Conservation (phyloP, 2,888 invertebrate species). For the Nephrotoma guestfalica region DNA sequence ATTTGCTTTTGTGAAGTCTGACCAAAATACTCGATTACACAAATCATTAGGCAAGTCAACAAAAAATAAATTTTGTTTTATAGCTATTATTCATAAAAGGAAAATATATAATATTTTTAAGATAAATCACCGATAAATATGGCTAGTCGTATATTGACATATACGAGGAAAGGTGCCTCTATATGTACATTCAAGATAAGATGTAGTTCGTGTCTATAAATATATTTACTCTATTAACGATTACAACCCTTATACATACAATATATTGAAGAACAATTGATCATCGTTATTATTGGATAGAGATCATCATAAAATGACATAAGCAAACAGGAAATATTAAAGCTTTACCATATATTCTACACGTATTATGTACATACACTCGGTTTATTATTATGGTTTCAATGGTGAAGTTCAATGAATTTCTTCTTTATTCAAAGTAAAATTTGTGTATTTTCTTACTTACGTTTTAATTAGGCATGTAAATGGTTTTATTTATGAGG, state of each 20-base stretch:
- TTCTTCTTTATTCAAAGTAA: not conserved
- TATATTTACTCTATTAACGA: not conserved
- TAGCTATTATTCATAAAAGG: not conserved
- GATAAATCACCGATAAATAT: not conserved
- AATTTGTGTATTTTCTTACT: not conserved
- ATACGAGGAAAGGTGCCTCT: not conserved
- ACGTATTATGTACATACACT: not conserved
- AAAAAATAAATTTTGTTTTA: not conserved
- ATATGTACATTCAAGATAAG: not conserved
- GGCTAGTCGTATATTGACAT: not conserved
- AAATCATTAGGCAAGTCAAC: not conserved
- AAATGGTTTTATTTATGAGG: not conserved
- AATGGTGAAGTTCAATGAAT: not conserved
- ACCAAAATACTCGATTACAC: not conserved
- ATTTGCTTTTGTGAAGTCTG: not conserved
- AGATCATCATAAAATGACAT: not conserved
- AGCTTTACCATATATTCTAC: not conserved
- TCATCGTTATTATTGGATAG: not conserved
- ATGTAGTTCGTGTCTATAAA: not conserved
- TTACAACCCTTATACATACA: not conserved
- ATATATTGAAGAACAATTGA: not conserved
- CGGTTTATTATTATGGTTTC: not conserved
- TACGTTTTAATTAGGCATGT: not conserved
- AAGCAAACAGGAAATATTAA: not conserved
- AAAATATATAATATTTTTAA: not conserved